Evolutionary conservation across 2,113 vertebrate genomes (phyloP).

Genomic region (Carassius gibelio): DNA sequence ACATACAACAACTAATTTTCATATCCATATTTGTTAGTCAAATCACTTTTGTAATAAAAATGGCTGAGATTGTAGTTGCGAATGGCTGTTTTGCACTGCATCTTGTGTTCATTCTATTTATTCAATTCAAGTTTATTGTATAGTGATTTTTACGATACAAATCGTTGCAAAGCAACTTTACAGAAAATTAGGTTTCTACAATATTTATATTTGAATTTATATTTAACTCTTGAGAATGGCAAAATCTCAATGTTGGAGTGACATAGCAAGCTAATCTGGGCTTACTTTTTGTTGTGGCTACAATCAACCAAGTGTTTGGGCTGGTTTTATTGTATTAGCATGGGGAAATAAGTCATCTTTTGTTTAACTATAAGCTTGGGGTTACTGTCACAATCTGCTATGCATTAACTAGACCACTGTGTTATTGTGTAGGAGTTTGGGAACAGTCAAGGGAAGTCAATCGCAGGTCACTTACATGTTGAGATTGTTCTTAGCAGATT

Average conservation of each 20-base stretch:
- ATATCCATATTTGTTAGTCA: conserved; percentile 48
- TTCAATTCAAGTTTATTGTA: too few relatives aligned
- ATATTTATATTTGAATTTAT: neutral
- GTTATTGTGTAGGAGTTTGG: neutral
- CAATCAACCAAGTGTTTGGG: neutral
- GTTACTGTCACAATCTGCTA: neutral
- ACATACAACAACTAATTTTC: conserved; percentile 24
- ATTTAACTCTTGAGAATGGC: neutral
- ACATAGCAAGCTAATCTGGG: neutral
- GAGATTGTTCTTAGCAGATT: neutral
- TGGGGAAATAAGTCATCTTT: neutral
- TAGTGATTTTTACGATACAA: too few relatives aligned
- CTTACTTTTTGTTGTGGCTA: neutral
- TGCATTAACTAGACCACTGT: neutral
- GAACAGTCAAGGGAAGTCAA: neutral
- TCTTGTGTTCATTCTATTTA: too few relatives aligned
- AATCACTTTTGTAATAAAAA: conserved; percentile 15
- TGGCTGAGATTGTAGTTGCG: neutral
- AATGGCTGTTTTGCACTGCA: neutral
- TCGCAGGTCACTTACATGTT: neutral
- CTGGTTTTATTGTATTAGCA: neutral
- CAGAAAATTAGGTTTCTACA: too few relatives aligned
- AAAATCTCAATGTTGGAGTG: conserved; percentile 3
- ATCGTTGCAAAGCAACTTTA: too few relatives aligned
- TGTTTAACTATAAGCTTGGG: neutral